phyloP scores from a whole-genome alignment of 2,888 invertebrate genomes.

The Lamellibrachia columna region DNA sequence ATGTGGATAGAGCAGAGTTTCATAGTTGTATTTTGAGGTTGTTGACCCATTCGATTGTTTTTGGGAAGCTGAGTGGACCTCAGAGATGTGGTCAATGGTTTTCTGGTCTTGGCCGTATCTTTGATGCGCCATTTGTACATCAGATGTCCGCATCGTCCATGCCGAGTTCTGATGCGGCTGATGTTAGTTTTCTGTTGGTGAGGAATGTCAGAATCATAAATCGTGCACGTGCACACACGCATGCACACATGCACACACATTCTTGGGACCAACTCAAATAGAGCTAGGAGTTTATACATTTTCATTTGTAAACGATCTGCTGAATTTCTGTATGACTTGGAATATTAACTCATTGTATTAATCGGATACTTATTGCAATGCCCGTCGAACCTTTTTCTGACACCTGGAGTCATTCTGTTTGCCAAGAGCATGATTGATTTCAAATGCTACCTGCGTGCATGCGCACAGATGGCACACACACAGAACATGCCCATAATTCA shows the following conservation, averaged over 20 bases:
- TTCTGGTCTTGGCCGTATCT: no score
- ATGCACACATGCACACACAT: slow-evolving; percentile 13
- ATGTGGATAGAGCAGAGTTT: no score
- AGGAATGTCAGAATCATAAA: neutral
- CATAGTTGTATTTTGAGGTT: no score
- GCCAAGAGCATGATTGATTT: neutral
- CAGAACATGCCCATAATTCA: neutral
- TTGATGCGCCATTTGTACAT: no score
- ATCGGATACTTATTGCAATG: neutral
- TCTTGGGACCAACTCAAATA: neutral
- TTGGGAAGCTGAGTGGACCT: no score
- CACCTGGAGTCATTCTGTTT: neutral
- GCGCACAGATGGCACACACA: neutral
- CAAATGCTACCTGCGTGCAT: neutral
- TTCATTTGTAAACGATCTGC: neutral
- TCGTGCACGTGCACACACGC: neutral
- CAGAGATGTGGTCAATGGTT: no score
- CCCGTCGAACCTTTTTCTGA: neutral
- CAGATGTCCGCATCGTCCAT: no score
- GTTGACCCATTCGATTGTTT: no score
- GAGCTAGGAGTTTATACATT: neutral
- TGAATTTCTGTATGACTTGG: neutral
- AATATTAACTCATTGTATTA: neutral
- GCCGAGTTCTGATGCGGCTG: no score
- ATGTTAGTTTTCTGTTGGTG: neutral